Conservation (phyloP, 2,797 vertebrate genomes). For the Brachyrhaphis roseni region DNA sequence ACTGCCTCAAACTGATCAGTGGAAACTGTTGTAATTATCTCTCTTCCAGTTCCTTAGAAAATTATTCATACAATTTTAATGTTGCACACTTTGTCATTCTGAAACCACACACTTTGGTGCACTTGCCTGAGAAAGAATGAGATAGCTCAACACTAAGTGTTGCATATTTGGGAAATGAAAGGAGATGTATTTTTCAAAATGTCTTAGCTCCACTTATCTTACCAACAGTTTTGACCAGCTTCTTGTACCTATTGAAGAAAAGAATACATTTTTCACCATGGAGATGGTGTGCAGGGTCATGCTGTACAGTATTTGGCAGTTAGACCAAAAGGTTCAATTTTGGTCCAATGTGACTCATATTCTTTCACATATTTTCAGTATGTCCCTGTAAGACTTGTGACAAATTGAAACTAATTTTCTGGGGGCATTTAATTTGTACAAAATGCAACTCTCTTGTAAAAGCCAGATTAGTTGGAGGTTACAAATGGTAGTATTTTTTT, state of each 20-base stretch:
- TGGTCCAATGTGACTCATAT: background rate
- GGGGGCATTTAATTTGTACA: background rate
- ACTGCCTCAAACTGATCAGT: slow-evolving; percentile 20
- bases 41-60: background rate
- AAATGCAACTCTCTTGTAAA: background rate
- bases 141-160: background rate
- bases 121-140: background rate
- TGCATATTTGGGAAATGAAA: background rate
- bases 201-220: background rate
- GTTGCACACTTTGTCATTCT: background rate
- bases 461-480: background rate
- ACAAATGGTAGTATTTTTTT: background rate
- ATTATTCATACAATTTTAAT: background rate
- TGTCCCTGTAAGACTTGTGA: background rate
- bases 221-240: no score
- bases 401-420: background rate
- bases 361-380: background rate
- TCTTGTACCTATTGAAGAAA: background rate
- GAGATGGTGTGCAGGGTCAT: background rate
- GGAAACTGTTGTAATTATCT: slow-evolving; percentile 39
- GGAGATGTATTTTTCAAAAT: background rate
- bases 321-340: background rate
- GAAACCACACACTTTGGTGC: background rate
- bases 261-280: background rate
- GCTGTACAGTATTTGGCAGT: background rate